A percentile compares a stretch with the other conserved stretches of the same genome.
Evolutionary conservation across 2,888 invertebrate species (phyloP).

Genomic region (Eurois occulta): DNA sequence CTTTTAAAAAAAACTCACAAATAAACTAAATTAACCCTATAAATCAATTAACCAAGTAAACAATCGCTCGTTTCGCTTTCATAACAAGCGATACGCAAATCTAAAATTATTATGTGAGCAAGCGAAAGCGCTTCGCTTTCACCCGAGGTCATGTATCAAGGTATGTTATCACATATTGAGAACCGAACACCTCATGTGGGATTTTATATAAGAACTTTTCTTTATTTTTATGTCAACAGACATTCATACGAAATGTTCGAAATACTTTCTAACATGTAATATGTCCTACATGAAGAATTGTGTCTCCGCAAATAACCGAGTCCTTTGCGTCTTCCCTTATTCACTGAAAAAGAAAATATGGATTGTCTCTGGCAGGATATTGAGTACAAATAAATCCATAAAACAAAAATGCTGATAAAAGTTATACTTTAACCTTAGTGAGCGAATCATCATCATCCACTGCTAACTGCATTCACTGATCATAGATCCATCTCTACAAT

Average conservation of each 20-base stretch:
- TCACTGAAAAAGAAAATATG: not conserved
- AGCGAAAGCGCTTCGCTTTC: constrained; percentile 72
- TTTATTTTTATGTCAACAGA: constrained; percentile 11
- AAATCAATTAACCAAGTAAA: constrained; percentile 32
- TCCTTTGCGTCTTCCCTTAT: not conserved
- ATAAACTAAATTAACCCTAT: constrained; percentile 19
- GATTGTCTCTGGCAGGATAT: not conserved
- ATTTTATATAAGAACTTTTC: constrained; percentile 15
- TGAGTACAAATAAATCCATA: not conserved
- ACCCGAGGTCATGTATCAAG: constrained; percentile 56
- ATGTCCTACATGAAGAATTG: not conserved
- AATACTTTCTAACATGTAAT: not conserved
- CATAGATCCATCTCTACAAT: not conserved
- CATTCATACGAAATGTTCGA: not conserved
- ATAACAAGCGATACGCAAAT: constrained; percentile 57
- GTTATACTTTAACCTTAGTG: not conserved
- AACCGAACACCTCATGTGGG: not conserved
- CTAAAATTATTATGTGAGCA: constrained; percentile 60
- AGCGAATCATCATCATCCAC: not conserved
- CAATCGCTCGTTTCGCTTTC: constrained; percentile 48
- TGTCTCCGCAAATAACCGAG: not conserved
- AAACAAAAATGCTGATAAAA: not conserved
- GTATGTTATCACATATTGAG: constrained; percentile 44
- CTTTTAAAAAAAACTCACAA: constrained; percentile 15
- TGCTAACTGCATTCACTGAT: not conserved